Conservation (phyloP, 2,113 vertebrate species). For the Probosciger aterrimus region DNA sequence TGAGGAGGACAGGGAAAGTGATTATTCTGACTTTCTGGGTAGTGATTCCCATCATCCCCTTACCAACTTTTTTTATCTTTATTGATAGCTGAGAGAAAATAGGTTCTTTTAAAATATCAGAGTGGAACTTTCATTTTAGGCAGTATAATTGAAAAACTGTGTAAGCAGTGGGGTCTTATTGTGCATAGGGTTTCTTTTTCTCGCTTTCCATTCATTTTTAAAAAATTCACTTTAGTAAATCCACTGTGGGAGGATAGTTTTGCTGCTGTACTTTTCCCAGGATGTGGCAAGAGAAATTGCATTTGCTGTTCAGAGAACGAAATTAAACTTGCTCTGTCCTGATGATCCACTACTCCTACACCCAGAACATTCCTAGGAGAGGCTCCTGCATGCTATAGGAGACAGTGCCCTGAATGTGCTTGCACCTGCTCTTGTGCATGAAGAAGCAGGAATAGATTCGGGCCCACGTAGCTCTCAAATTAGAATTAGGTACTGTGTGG, state of each 20-base stretch:
- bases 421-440: not conserved
- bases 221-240: conserved; percentile 40
- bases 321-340: conserved; percentile 47
- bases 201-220: conserved; percentile 18
- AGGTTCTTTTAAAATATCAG: not conserved
- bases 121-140: not conserved
- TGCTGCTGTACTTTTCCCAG: conserved; percentile 37
- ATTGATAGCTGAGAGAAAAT: not conserved
- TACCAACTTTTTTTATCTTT: not conserved
- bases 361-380: not conserved
- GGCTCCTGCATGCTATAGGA: not conserved
- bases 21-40: conserved; percentile 12
- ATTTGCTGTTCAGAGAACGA: conserved; percentile 49
- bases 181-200: not conserved
- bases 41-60: not conserved
- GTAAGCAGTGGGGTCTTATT: not conserved
- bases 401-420: not conserved
- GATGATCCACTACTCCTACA: conserved; percentile 23
- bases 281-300: conserved; percentile 38
- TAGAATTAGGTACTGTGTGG: not conserved
- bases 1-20: not conserved
- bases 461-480: not conserved
- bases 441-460: not conserved
- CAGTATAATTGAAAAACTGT: not conserved
- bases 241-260: conserved; percentile 35